Conservation (phyloP, 2,113 vertebrate genomes). For the Orthonyx spaldingii region DNA sequence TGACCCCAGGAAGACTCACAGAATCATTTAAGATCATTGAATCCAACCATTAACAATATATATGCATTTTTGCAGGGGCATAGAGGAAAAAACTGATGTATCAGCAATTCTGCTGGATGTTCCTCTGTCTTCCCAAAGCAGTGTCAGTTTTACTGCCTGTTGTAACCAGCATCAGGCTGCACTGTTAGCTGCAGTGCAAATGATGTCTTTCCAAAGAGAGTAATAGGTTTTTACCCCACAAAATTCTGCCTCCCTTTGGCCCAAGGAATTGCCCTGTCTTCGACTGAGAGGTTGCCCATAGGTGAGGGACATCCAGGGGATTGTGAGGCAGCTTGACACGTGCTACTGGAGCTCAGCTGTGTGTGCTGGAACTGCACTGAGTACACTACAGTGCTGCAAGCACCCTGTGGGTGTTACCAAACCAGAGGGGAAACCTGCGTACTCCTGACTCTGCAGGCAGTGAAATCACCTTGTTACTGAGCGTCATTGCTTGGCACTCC, state of each 20-base stretch:
- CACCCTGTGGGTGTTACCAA: background rate
- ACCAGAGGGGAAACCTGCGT: background rate
- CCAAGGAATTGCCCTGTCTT: background rate
- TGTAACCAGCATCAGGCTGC: background rate
- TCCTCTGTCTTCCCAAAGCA: background rate
- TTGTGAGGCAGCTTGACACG: background rate
- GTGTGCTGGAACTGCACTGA: background rate
- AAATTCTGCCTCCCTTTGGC: background rate
- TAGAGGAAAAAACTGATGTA: background rate
- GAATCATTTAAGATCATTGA: background rate
- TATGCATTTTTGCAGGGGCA: background rate
- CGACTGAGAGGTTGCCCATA: background rate
- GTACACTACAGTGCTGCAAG: rapidly evolving
- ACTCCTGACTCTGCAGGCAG: background rate
- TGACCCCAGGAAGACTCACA: background rate
- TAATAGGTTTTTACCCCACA: background rate
- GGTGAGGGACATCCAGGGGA: rapidly evolving
- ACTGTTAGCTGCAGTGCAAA: background rate
- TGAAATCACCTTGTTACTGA: background rate
- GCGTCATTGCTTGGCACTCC: background rate
- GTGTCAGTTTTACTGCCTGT: background rate
- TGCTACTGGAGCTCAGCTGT: background rate
- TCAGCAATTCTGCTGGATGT: background rate
- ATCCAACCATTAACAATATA: background rate
- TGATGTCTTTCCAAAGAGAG: background rate